These are phyloP conservation scores for Sandelia bainsii DNA, from an alignment of 2,797 vertebrate species.

Conservation along the genomic window DNA sequence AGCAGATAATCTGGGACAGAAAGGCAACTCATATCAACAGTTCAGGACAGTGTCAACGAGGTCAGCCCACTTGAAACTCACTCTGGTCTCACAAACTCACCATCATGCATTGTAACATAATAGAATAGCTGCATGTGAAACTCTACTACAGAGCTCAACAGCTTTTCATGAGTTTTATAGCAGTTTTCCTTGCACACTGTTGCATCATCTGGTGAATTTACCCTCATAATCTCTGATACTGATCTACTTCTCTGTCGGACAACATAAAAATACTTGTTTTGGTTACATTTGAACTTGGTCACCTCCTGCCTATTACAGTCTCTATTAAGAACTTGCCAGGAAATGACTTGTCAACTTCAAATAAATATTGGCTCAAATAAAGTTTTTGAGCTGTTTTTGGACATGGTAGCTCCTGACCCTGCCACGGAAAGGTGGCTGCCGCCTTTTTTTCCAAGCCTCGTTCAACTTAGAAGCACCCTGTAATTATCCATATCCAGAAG, in stretches of 20 bases:
- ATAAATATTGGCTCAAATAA: slow-evolving; percentile 71
- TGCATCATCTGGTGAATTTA: slow-evolving; percentile 54
- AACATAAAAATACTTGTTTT: slow-evolving; percentile 53
- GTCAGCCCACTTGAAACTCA: slow-evolving; percentile 48
- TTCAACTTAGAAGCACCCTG: slow-evolving; percentile 61
- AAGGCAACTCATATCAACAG: slow-evolving; percentile 60
- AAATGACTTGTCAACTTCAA: slow-evolving; percentile 69
- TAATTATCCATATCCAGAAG: slow-evolving; percentile 71
- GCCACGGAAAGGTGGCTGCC: slow-evolving; percentile 67
- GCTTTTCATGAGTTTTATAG: not conserved
- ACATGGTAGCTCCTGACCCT: slow-evolving; percentile 43
- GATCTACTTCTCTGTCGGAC: slow-evolving; percentile 24
- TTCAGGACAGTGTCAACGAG: slow-evolving; percentile 54
- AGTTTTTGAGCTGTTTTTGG: slow-evolving; percentile 60
- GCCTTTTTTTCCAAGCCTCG: slow-evolving; percentile 30
- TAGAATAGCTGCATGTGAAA: not conserved
- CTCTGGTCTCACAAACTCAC: slow-evolving; percentile 4
- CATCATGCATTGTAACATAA: not conserved
- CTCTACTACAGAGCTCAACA: not conserved
- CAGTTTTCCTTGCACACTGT: slow-evolving; percentile 31
- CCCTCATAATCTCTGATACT: slow-evolving; percentile 35
- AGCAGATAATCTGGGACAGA: slow-evolving; percentile 63
- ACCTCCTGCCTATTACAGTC: slow-evolving; percentile 32
- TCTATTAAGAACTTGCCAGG: slow-evolving; percentile 58
- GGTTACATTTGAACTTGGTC: slow-evolving; percentile 57